Evolutionary conservation across 2,797 vertebrate genomes (phyloP).

Genomic region (Halcyon leucocephala): DNA sequence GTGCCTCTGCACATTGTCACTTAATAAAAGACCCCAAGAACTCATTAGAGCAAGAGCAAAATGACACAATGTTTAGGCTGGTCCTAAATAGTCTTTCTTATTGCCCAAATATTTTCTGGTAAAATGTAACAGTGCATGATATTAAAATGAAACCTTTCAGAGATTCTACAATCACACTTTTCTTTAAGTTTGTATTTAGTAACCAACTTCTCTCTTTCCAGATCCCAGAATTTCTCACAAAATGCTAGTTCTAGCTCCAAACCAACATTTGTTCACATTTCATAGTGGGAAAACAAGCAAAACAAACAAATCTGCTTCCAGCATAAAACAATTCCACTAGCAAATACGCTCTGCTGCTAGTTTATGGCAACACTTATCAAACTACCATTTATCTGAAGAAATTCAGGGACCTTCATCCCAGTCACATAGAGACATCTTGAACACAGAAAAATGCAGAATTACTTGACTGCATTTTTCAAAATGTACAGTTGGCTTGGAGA

Average conservation of each 20-base stretch:
- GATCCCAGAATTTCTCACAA: neutral
- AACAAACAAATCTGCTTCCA: neutral
- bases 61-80: neutral
- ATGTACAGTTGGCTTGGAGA: neutral
- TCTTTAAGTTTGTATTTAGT: neutral
- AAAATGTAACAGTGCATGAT: neutral
- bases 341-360: neutral
- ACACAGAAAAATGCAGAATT: neutral
- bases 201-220: neutral
- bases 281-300: neutral
- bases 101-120: neutral
- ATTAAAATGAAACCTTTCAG: neutral
- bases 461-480: neutral
- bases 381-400: conserved; percentile 16
- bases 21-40: neutral
- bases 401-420: neutral
- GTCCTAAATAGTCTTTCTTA: neutral
- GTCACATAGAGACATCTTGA: neutral
- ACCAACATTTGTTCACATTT: neutral
- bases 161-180: neutral
- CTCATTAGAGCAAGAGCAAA: neutral
- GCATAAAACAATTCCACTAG: neutral
- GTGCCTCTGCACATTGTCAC: neutral
- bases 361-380: neutral
- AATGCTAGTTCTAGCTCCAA: neutral